A percentile compares a stretch with the other conserved stretches of the same genome.
These are phyloP conservation scores for Agrypnus murinus DNA, from an alignment of 2,888 invertebrate species.

Conservation along the genomic window DNA sequence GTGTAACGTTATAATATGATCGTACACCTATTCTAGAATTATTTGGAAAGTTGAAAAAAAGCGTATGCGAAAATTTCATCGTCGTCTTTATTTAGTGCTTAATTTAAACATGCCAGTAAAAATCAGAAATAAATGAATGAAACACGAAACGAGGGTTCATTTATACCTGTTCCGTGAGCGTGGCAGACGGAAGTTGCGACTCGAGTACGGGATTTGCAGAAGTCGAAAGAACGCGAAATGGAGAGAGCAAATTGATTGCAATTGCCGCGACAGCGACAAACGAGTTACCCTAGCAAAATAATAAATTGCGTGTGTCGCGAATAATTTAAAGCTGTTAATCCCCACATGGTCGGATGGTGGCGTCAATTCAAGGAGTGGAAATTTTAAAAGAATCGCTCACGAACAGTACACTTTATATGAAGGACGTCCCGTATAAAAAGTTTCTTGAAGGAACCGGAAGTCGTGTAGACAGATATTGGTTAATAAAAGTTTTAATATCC, in stretches of 20 bases:
- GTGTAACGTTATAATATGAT: constrained; percentile 28
- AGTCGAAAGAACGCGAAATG: constrained; percentile 54
- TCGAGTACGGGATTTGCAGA: constrained; percentile 51
- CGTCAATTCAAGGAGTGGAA: constrained; percentile 48
- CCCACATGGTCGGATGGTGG: constrained; percentile 40
- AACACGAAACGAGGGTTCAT: constrained; percentile 38
- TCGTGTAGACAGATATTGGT: background rate
- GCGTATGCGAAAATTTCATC: background rate
- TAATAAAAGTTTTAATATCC: background rate
- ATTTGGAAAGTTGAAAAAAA: constrained; percentile 1
- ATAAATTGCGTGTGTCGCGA: constrained; percentile 61
- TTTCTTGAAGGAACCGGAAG: background rate
- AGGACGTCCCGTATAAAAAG: background rate
- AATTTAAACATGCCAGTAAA: constrained; percentile 19
- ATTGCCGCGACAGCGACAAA: constrained; percentile 59
- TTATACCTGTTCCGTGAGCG: constrained; percentile 44
- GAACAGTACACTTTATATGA: background rate
- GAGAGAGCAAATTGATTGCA: constrained; percentile 63
- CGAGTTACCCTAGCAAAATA: constrained; percentile 59
- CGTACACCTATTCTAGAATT: constrained; percentile 39
- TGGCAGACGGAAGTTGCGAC: constrained; percentile 42
- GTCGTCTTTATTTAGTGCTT: background rate
- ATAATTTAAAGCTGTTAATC: constrained; percentile 62
- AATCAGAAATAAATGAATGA: constrained; percentile 21
- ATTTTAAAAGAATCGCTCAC: constrained; percentile 48